These are phyloP conservation scores for Drosophila pullipes DNA, from an alignment of 2,888 invertebrate genomes.

Conservation along the genomic window DNA sequence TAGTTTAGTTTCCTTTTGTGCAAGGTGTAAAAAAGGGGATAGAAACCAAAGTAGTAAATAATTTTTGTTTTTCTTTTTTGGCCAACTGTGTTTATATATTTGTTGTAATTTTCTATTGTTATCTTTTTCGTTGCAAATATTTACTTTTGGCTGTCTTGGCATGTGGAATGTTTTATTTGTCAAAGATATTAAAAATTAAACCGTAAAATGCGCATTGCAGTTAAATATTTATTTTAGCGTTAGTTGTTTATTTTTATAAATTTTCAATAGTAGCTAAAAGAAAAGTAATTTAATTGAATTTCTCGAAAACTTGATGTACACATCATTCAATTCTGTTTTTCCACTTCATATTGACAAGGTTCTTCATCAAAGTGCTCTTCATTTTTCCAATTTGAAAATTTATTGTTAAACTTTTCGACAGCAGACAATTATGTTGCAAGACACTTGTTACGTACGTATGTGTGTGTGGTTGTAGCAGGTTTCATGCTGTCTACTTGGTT, in stretches of 20 bases:
- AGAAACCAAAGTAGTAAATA: slow-evolving; percentile 42
- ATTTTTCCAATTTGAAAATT: slow-evolving; percentile 48
- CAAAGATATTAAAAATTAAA: slow-evolving; percentile 19
- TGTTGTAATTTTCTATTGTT: slow-evolving; percentile 18
- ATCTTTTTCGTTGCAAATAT: slow-evolving; percentile 50
- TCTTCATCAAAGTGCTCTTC: slow-evolving; percentile 47
- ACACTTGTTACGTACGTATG: slow-evolving; percentile 32
- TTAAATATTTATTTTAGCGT: slow-evolving; percentile 17
- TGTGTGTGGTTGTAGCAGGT: slow-evolving; percentile 23
- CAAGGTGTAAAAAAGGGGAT: slow-evolving; percentile 20
- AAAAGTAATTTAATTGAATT: slow-evolving; percentile 11
- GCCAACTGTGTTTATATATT: slow-evolving; percentile 12
- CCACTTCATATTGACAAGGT: slow-evolving; percentile 42
- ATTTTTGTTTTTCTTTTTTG: slow-evolving; percentile 33
- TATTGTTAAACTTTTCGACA: slow-evolving; percentile 19
- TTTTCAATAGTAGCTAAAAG: background rate
- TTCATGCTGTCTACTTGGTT: slow-evolving; percentile 14
- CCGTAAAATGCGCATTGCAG: background rate
- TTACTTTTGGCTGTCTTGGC: slow-evolving; percentile 33
- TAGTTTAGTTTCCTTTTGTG: slow-evolving; percentile 48
- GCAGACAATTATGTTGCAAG: slow-evolving; percentile 48
- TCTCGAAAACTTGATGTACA: slow-evolving; percentile 8
- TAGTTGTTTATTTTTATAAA: background rate
- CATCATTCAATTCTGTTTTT: slow-evolving; percentile 31
- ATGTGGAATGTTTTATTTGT: slow-evolving; percentile 17